Conservation (phyloP, 2,113 vertebrate species). For the Microcebus ravelobensis region DNA sequence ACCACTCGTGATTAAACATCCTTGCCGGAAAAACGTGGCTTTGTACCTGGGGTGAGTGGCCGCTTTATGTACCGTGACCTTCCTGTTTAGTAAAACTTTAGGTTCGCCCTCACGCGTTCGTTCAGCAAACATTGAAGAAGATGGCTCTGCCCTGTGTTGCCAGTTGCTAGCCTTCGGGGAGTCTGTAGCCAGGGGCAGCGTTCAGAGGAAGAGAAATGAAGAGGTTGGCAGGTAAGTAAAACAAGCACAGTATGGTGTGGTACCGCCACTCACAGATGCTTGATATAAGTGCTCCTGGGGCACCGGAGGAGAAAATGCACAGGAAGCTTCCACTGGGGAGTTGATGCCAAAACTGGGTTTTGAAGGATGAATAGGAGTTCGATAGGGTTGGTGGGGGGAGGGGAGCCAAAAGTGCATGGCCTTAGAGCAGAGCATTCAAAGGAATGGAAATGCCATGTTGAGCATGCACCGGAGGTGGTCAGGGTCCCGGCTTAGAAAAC, state of each 20-base stretch:
- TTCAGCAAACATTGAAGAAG: not conserved
- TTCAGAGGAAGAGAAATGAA: not conserved
- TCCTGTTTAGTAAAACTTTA: not conserved
- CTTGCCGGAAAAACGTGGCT: slow-evolving; percentile 32
- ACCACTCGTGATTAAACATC: slow-evolving; percentile 47
- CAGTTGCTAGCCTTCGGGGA: not conserved
- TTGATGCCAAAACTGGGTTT: not conserved
- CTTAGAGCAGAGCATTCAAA: not conserved
- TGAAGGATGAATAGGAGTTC: not conserved
- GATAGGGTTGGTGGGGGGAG: too few relatives aligned
- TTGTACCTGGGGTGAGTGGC: slow-evolving; percentile 69
- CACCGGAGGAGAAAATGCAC: not conserved
- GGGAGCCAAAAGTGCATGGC: not conserved
- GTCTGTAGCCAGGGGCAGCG: not conserved
- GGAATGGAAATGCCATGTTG: not conserved
- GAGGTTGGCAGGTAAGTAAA: not conserved
- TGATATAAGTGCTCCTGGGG: not conserved
- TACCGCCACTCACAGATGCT: not conserved
- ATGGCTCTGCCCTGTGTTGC: not conserved
- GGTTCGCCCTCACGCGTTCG: not conserved
- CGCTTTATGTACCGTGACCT: not conserved
- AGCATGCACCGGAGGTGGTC: not conserved
- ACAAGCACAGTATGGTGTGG: not conserved
- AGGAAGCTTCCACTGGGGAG: not conserved
- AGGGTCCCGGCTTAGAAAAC: not conserved